Evolutionary conservation across 2,888 invertebrate species (phyloP).

Genomic region (Boloria euphrosyne): DNA sequence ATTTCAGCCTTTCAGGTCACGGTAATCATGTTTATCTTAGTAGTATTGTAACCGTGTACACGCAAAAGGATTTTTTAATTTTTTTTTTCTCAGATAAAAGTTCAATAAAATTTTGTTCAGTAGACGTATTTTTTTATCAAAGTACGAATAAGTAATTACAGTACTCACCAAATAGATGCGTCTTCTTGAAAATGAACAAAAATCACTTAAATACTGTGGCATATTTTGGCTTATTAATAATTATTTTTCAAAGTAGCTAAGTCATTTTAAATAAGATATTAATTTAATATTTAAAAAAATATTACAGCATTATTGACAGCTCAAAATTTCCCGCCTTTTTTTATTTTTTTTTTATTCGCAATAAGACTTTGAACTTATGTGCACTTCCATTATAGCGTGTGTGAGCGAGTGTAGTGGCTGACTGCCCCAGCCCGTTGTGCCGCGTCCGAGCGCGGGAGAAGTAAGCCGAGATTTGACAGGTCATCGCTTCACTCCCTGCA

Average conservation of each 20-base stretch:
- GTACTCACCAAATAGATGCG: conserved; percentile 67
- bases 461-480: conserved; percentile 50
- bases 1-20: conserved; percentile 22
- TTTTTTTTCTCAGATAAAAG: not conserved
- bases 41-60: not conserved
- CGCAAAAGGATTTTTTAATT: not conserved
- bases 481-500: conserved; percentile 46
- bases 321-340: conserved; percentile 40
- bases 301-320: not conserved
- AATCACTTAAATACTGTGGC: conserved; percentile 50
- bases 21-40: conserved; percentile 15
- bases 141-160: not conserved
- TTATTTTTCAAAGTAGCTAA: conserved; percentile 13
- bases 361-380: conserved; percentile 23
- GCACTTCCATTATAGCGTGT: conserved; percentile 36
- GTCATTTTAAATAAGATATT: conserved; percentile 12
- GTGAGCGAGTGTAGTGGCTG: conserved; percentile 49
- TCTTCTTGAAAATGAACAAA: conserved; percentile 55
- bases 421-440: conserved; percentile 48
- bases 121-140: not conserved
- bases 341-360: conserved; percentile 23
- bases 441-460: conserved; percentile 45
- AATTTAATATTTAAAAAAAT: conserved; percentile 25
- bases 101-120: no score
- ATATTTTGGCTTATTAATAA: conserved; percentile 40